These are phyloP conservation scores for Seriola aureovittata DNA, from an alignment of 2,113 vertebrate species.

Conservation along the genomic window DNA sequence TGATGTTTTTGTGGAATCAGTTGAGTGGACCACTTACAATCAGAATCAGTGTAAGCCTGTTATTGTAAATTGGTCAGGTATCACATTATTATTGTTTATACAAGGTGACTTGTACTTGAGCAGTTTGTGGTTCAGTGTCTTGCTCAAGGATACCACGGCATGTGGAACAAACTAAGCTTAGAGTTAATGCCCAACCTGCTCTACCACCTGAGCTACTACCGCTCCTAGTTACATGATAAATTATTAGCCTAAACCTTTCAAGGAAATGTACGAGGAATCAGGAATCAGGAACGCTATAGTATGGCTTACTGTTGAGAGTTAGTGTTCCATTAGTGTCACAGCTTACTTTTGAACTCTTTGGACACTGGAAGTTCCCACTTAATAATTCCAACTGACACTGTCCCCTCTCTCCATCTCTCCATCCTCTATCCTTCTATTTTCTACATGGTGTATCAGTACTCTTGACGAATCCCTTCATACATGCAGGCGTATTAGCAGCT, in stretches of 20 bases:
- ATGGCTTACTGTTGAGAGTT: not conserved
- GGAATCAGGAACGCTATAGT: not conserved
- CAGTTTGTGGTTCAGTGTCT: not conserved
- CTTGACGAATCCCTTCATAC: constrained; percentile 26
- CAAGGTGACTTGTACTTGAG: not conserved
- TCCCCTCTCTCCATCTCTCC: constrained; percentile 1
- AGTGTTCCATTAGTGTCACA: not conserved
- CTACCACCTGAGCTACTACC: not conserved
- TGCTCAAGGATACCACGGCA: no score
- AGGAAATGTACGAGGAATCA: not conserved
- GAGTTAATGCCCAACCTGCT: not conserved
- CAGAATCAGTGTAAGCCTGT: not conserved
- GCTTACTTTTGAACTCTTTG: constrained; percentile 8
- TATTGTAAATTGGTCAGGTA: not conserved
- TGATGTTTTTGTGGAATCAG: constrained; percentile 3
- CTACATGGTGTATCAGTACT: not conserved
- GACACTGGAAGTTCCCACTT: not conserved
- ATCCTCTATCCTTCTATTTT: constrained; percentile 1
- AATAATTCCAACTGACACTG: not conserved
- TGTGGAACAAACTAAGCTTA: not conserved
- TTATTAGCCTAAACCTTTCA: not conserved
- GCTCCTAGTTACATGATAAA: not conserved
- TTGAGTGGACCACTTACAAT: not conserved
- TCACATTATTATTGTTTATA: not conserved
- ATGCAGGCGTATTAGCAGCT: constrained; percentile 11